These are phyloP conservation scores for Sorex araneus DNA, from an alignment of 2,113 vertebrate genomes.

Conservation along the genomic window DNA sequence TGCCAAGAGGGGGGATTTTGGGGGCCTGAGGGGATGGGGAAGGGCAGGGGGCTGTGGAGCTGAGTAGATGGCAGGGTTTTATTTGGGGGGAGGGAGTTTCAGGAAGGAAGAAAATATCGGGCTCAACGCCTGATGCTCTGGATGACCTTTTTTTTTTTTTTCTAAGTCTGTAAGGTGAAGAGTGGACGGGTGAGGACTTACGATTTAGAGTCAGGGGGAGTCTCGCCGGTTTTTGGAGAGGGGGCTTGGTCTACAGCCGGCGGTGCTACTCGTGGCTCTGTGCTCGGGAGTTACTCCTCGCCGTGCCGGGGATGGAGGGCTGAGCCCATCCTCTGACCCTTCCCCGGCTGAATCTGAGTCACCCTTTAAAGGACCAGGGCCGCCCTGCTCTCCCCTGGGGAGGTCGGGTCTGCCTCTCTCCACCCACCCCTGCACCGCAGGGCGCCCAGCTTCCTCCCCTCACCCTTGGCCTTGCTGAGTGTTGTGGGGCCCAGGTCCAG, in stretches of 20 bases:
- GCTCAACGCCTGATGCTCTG: neutral
- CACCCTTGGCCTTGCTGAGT: too few species aligned
- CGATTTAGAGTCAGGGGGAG: neutral
- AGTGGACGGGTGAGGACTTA: neutral
- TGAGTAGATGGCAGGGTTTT: neutral
- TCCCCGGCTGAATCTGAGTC: too few species aligned
- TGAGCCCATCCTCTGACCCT: too few species aligned
- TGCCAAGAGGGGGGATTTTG: neutral
- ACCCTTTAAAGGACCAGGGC: neutral
- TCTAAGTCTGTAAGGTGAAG: neutral
- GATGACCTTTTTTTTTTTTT: neutral
- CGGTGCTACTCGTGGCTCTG: neutral
- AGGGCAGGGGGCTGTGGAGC: too few species aligned
- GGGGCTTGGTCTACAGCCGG: too few species aligned
- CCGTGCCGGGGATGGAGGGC: too few species aligned
- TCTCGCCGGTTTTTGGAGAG: neutral
- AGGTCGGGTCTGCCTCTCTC: neutral
- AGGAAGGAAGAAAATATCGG: neutral
- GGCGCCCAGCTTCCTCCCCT: constrained; percentile 38
- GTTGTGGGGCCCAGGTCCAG: too few species aligned
- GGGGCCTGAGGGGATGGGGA: too few species aligned
- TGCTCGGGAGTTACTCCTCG: neutral
- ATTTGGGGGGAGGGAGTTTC: neutral
- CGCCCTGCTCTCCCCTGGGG: neutral
- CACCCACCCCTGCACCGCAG: rapidly evolving